Conservation (phyloP, 2,888 invertebrate genomes). For the Cataglyphis livida region DNA sequence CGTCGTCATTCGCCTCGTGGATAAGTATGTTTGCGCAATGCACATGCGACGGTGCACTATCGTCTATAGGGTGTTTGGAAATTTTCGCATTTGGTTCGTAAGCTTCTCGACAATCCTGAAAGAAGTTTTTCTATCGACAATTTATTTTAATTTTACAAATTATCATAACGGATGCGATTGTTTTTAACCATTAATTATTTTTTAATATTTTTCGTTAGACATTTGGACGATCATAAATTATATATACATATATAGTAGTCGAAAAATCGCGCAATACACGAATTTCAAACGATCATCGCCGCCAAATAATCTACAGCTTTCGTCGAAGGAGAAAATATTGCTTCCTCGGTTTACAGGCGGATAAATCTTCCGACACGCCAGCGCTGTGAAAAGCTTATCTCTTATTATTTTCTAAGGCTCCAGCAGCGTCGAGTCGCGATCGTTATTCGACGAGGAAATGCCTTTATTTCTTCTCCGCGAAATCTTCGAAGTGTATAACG, state of each 20-base stretch:
- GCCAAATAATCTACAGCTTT: conserved; percentile 10
- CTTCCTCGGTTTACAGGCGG: conserved; percentile 27
- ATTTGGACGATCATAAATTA: neutral
- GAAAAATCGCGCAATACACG: neutral
- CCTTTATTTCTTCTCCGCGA: conserved; percentile 33
- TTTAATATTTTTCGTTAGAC: neutral
- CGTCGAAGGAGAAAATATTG: conserved; percentile 26
- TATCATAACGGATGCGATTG: neutral
- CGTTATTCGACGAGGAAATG: conserved; percentile 37
- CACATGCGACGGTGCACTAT: conserved; percentile 6
- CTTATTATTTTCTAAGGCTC: conserved; percentile 47
- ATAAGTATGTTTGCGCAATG: conserved; percentile 73
- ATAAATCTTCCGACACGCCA: conserved; percentile 28
- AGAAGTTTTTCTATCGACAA: neutral
- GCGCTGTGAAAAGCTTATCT: conserved; percentile 37
- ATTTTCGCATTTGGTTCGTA: neutral
- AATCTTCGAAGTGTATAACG: neutral
- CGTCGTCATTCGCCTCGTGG: conserved; percentile 54
- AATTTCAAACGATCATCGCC: neutral
- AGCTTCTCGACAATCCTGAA: neutral
- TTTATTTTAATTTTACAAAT: neutral
- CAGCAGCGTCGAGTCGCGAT: conserved; percentile 33
- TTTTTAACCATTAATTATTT: neutral
- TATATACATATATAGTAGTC: neutral
- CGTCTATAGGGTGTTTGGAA: neutral